Conservation (phyloP, 1,140 invertebrate species). For the Grapholita molesta region DNA sequence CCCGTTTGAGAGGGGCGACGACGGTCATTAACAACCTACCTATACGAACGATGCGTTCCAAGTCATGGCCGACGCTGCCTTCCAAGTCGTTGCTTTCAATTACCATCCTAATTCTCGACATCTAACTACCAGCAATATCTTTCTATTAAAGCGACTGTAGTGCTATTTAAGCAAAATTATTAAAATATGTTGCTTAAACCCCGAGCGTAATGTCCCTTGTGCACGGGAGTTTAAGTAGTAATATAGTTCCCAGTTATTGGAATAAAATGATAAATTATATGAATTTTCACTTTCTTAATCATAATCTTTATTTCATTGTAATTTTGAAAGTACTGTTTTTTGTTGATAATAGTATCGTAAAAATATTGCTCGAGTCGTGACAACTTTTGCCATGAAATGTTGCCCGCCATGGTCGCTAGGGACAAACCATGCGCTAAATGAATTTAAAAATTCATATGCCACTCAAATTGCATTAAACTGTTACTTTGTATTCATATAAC, state of each 20-base stretch:
- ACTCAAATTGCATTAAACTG: neutral
- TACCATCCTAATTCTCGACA: constrained; percentile 32
- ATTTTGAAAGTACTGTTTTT: no score
- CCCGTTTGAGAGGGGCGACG: constrained; percentile 37
- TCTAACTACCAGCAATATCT: neutral
- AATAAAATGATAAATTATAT: neutral
- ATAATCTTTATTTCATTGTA: no score
- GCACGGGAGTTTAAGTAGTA: neutral
- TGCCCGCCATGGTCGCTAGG: neutral
- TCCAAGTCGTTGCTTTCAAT: constrained; percentile 44
- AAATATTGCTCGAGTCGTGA: no score
- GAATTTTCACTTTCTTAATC: no score
- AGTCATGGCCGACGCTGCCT: constrained; percentile 21
- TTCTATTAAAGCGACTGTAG: constrained; percentile 9
- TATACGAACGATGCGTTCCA: constrained; percentile 27
- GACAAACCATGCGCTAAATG: neutral
- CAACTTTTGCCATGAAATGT: neutral
- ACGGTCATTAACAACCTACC: constrained; percentile 46
- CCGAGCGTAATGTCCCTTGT: neutral
- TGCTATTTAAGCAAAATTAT: constrained; percentile 18
- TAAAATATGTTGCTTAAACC: neutral
- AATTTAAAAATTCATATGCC: neutral
- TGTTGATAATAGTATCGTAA: no score
- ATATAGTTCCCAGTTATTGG: no score
- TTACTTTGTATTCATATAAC: neutral